Evolutionary conservation across 2,113 vertebrate genomes (phyloP).

Genomic region (Callipepla squamata): DNA sequence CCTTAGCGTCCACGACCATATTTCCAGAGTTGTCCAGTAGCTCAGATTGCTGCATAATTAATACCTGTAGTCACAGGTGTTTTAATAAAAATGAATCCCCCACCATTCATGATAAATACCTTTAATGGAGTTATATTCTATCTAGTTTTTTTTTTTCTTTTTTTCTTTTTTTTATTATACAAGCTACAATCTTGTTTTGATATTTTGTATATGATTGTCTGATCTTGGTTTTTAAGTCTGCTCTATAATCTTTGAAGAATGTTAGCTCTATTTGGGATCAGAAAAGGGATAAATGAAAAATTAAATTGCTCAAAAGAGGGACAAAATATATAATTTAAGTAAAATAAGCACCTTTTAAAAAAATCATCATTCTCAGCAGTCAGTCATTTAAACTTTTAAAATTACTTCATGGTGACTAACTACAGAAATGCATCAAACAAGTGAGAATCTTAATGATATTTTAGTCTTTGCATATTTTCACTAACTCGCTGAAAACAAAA

Average conservation of each 20-base stretch:
- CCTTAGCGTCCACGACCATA: neutral
- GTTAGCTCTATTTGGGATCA: neutral
- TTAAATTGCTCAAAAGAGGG: neutral
- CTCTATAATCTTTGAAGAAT: neutral
- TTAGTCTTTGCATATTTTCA: slow-evolving; percentile 61
- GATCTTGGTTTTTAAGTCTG: neutral
- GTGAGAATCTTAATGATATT: slow-evolving; percentile 52
- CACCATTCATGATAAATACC: neutral
- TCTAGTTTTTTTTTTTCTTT: neutral
- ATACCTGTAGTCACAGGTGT: neutral
- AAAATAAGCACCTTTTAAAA: slow-evolving; percentile 15
- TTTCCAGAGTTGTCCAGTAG: neutral
- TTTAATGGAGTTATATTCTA: neutral
- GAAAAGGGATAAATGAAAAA: slow-evolving; percentile 4
- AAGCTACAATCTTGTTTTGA: neutral
- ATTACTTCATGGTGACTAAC: slow-evolving; percentile 62
- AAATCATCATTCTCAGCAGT: neutral
- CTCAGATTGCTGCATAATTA: neutral
- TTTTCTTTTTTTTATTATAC: neutral
- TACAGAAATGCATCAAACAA: slow-evolving; percentile 54
- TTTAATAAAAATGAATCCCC: neutral
- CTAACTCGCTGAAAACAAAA: slow-evolving; percentile 77
- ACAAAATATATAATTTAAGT: neutral
- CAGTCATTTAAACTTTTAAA: slow-evolving; percentile 53
- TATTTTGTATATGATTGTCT: neutral